Evolutionary conservation across 2,113 vertebrate genomes (phyloP).

Genomic region (Archilochus colubris): DNA sequence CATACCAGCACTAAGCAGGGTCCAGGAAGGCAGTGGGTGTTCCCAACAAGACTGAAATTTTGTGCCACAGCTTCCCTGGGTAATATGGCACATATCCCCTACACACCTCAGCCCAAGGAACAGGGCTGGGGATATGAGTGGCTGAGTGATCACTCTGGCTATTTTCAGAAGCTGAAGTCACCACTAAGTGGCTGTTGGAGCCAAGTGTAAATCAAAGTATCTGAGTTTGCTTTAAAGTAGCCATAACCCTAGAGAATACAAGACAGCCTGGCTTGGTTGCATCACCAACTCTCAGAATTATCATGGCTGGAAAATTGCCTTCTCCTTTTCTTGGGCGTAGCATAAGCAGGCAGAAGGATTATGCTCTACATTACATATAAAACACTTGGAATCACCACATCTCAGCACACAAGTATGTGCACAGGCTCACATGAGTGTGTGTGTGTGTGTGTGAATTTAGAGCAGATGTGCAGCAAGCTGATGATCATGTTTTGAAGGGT

Average conservation of each 20-base stretch:
- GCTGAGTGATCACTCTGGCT: not conserved
- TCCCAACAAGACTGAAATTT: not conserved
- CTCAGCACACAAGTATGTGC: not conserved
- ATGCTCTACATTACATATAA: not conserved
- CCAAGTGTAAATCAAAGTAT: constrained; percentile 15
- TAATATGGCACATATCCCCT: not conserved
- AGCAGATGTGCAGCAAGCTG: not conserved
- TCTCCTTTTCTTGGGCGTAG: not conserved
- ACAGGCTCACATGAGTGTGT: not conserved
- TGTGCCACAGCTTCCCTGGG: not conserved
- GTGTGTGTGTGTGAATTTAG: not conserved
- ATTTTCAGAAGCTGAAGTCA: constrained; percentile 59
- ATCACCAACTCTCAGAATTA: not conserved
- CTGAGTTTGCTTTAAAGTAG: not conserved
- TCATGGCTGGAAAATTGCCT: no score
- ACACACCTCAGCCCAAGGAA: not conserved
- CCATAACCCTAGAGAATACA: not conserved
- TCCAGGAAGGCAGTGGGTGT: not conserved
- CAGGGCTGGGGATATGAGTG: not conserved
- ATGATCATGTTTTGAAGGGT: not conserved
- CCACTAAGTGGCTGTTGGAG: not conserved
- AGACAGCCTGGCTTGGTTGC: not conserved
- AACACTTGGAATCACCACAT: not conserved
- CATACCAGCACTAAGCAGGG: not conserved
- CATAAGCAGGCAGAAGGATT: not conserved